Conservation (phyloP, 1,140 invertebrate genomes). For the Macrostomum lignano region DNA sequence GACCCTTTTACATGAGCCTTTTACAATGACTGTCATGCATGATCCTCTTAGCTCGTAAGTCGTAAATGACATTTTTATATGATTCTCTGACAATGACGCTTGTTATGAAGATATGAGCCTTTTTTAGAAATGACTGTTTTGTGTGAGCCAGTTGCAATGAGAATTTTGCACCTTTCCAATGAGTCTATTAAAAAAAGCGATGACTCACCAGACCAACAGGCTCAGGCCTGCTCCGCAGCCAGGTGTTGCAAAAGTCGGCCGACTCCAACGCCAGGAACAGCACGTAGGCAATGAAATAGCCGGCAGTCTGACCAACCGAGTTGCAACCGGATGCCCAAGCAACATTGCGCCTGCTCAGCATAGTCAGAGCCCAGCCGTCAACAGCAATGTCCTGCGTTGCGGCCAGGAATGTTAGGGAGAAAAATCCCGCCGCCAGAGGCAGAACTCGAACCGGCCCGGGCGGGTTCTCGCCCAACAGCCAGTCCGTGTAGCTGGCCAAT, state of each 20-base stretch:
- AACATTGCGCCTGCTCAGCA: constrained; percentile 63
- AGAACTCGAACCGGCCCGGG: constrained; percentile 41
- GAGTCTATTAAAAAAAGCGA: too few relatives aligned
- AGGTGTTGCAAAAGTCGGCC: constrained; percentile 71
- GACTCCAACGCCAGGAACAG: constrained; percentile 89
- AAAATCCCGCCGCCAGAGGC: constrained; percentile 54
- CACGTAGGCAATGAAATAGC: constrained; percentile 85
- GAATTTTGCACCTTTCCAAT: too few relatives aligned
- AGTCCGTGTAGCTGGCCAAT: constrained; percentile 12
- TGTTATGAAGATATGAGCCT: too few relatives aligned
- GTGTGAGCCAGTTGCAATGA: too few relatives aligned
- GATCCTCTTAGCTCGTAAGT: too few relatives aligned
- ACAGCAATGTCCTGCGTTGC: constrained; percentile 98
- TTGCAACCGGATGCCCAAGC: constrained; percentile 98
- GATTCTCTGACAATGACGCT: too few relatives aligned
- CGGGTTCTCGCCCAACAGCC: constrained; percentile 33
- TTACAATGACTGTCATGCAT: too few relatives aligned
- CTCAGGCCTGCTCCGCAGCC: constrained; percentile 44
- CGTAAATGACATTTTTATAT: too few relatives aligned
- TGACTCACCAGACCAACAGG: constrained; percentile 48
- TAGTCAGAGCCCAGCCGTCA: constrained; percentile 95
- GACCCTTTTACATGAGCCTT: too few relatives aligned
- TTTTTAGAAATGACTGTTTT: too few relatives aligned
- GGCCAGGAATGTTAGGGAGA: constrained; percentile 68
- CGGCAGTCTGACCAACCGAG: constrained; percentile 82